These are phyloP conservation scores for Protobothrops flavoviridis DNA, from an alignment of 2,113 vertebrate species.

Conservation along the genomic window DNA sequence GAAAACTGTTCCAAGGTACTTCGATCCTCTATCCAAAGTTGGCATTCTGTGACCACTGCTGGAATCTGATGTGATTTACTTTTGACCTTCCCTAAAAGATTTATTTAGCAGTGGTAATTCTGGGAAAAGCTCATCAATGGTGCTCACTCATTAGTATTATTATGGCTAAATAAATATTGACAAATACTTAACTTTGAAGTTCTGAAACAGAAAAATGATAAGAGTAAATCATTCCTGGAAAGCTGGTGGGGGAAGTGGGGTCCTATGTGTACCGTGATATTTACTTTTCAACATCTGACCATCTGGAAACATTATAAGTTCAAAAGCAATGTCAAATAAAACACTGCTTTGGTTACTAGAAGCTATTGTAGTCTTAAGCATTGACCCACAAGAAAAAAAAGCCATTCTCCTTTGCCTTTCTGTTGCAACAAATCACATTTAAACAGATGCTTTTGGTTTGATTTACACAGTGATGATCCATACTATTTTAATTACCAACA, in stretches of 20 bases:
- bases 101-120: neutral
- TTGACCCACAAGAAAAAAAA: constrained; percentile 44
- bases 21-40: neutral
- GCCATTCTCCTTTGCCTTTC: constrained; percentile 50
- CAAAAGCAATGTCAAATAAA: constrained; percentile 57
- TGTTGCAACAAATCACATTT: constrained; percentile 54
- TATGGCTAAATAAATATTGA: neutral
- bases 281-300: constrained; percentile 38
- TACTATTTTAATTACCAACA: neutral
- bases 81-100: neutral
- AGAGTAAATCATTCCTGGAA: constrained; percentile 48
- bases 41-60: neutral
- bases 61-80: neutral
- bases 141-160: neutral
- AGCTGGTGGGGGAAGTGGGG: neutral
- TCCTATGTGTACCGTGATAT: constrained; percentile 28
- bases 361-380: constrained; percentile 50
- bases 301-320: constrained; percentile 32
- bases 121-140: neutral
- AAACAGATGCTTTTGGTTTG: constrained; percentile 47
- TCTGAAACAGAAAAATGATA: constrained; percentile 19
- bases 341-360: constrained; percentile 33
- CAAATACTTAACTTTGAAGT: neutral
- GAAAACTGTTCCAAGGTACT: neutral
- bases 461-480: neutral